phyloP scores from a whole-genome alignment of 1,140 invertebrate species.

The Helicoverpa armigera region DNA sequence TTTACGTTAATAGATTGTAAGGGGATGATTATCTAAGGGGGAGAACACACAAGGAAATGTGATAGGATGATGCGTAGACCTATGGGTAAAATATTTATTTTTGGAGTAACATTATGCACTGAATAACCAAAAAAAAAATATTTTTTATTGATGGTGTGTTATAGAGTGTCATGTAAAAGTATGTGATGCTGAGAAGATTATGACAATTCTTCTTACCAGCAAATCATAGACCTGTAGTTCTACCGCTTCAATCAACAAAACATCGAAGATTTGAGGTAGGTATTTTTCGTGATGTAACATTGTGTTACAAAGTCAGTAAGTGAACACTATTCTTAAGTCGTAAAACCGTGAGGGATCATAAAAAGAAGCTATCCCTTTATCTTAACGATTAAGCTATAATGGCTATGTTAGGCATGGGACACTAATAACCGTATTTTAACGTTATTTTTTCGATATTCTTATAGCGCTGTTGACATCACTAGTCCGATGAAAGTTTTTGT shows the following conservation, averaged over 20 bases:
- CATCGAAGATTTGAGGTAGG: background rate
- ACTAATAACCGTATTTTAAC: slow-evolving; percentile 12
- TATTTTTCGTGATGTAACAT: background rate
- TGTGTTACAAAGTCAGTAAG: background rate
- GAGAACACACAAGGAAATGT: background rate
- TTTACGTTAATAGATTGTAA: slow-evolving; percentile 41
- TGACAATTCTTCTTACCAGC: no score
- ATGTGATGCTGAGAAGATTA: no score
- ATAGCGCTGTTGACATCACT: no score
- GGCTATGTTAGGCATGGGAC: slow-evolving; percentile 21
- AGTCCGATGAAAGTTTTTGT: no score
- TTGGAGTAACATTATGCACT: no score
- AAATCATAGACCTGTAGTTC: no score
- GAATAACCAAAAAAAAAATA: no score
- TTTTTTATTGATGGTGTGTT: no score
- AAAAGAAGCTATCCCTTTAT: slow-evolving; percentile 45
- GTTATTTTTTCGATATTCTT: background rate
- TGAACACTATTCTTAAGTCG: background rate
- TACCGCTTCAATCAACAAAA: no score
- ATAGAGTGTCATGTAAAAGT: no score
- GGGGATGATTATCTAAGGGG: slow-evolving; percentile 26
- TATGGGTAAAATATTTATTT: no score
- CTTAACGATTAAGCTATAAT: slow-evolving; percentile 42
- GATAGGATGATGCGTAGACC: background rate
- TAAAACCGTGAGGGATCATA: slow-evolving; percentile 36